Base-by-base conservation (phyloP, 1,140 invertebrate genomes). In the Phymastichus coffea region DNA sequence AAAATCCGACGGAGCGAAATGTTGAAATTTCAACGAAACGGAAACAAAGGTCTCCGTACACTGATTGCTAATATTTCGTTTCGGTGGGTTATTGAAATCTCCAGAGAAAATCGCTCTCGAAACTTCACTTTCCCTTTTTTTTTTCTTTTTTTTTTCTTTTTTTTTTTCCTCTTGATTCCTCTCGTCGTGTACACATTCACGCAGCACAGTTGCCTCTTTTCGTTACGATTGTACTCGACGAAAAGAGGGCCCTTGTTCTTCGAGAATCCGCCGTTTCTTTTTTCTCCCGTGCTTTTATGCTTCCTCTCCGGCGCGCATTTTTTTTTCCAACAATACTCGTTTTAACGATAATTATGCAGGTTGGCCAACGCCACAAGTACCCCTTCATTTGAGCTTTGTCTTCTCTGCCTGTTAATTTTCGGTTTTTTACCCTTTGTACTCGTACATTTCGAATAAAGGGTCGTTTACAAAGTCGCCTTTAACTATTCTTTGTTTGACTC, bases 121-220 rank as follows among this genome's bases (percentile, higher is more conserved):
- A 14, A 43, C 19, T 33, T 57, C 17, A 51, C 37, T 51, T 51
- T 51, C 37, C 20, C 35, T 49, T 57, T 57, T 57, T 33, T 19
- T 25, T 26, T 25, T 17, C 6, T 19, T 19, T 19, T 41, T n/a
- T n/a, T n/a, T n/a, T n/a, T n/a, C n/a, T n/a, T n/a, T n/a, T 14
- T 20, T 4, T 19, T 22, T 38, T n/a, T 20, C 17, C 19, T 57
- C 17, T 17, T n/a, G 30, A 17, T 15, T n/a, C n/a, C n/a, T n/a
- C n/a, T n/a, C n/a, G n/a, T n/a, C n/a, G n/a, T n/a, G n/a, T n/a
- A n/a, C n/a, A 10, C 28, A 23, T 33, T 54, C 28, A n/a, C n/a
- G n/a, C n/a, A n/a, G n/a, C n/a, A n/a, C n/a, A n/a, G n/a, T n/a
- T n/a, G n/a, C n/a, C n/a, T n/a, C n/a, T 23, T 20, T 26, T 55